Percentiles rank a stretch among this genome's conserved stretches.
phyloP scores from a whole-genome alignment of 2,113 vertebrate genomes.

The Ammodytes dubius region DNA sequence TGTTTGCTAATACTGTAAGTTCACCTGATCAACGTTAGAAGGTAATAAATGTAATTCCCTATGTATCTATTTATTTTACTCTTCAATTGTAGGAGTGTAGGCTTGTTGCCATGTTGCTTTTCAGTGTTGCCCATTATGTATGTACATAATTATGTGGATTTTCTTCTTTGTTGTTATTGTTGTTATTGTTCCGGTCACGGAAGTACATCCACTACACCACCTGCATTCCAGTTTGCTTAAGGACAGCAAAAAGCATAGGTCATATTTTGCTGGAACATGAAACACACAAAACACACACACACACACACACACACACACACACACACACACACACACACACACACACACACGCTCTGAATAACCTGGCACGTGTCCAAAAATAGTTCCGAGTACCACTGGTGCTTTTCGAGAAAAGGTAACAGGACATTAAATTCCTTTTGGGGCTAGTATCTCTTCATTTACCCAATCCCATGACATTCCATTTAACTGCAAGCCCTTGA shows the following conservation, averaged over 20 bases:
- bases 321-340: no score
- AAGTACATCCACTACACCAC: neutral
- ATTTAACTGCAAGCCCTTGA: conserved; percentile 52
- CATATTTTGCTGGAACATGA: neutral
- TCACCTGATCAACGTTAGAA: neutral
- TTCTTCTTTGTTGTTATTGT: neutral
- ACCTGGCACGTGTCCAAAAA: neutral
- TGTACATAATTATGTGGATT: neutral
- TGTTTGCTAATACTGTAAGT: neutral
- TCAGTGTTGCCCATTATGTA: neutral
- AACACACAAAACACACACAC: neutral
- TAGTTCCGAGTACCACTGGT: neutral
- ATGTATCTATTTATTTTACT: neutral
- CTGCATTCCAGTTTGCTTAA: neutral
- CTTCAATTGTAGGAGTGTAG: no score
- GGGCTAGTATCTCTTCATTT: conserved; percentile 49
- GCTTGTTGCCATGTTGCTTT: no score
- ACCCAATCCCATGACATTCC: conserved; percentile 62
- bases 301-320: no score
- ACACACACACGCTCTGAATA: neutral
- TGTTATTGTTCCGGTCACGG: neutral
- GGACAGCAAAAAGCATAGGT: neutral
- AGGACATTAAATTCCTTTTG: conserved; percentile 38
- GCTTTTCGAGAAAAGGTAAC: conserved; percentile 19
- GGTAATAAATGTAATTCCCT: neutral